These are phyloP conservation scores for Atrichornis clamosus DNA, from an alignment of 2,113 vertebrate species.

Conservation along the genomic window DNA sequence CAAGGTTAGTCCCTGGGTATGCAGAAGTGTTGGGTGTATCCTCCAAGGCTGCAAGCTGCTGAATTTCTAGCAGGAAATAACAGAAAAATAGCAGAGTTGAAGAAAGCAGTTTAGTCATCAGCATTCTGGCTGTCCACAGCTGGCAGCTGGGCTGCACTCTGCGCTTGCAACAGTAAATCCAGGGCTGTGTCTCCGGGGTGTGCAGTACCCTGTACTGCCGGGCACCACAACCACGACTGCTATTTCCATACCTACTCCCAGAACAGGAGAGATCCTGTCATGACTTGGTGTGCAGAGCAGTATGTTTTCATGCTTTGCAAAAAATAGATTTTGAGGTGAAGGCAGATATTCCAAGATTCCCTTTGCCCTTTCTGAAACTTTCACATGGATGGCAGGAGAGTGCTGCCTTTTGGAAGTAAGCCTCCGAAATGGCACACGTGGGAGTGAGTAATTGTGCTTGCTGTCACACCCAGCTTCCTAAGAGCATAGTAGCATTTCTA, in stretches of 20 bases:
- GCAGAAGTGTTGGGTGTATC: background rate
- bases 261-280: background rate
- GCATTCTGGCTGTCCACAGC: background rate
- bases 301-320: background rate
- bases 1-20: background rate
- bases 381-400: background rate
- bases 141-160: background rate
- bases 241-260: background rate
- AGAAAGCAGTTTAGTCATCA: background rate
- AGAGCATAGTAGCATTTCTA: background rate
- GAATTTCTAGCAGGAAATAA: background rate
- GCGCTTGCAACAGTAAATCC: background rate
- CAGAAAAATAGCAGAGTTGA: background rate
- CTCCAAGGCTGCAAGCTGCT: background rate
- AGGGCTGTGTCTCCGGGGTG: rapidly evolving
- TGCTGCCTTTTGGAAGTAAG: background rate
- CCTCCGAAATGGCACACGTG: background rate
- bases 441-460: background rate
- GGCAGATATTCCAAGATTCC: background rate
- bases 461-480: background rate
- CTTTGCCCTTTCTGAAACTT: background rate
- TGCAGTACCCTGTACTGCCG: background rate
- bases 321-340: background rate
- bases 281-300: background rate
- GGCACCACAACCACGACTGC: background rate